phyloP scores from a whole-genome alignment of 2,113 vertebrate species.

The Neolamprologus sp. region DNA sequence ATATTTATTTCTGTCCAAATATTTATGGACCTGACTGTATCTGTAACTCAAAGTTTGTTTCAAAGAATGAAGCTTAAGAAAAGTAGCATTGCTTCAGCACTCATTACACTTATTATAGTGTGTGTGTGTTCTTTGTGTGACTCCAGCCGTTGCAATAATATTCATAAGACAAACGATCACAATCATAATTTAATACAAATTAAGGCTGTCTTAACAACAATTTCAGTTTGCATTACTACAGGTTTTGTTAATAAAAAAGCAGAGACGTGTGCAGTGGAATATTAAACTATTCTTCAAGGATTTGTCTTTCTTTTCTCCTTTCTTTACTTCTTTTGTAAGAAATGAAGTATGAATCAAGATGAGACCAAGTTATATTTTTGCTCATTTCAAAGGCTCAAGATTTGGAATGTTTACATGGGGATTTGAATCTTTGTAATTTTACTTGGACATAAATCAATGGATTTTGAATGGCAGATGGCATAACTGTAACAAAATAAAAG shows the following conservation, averaged over 20 bases:
- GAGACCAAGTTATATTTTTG: not conserved
- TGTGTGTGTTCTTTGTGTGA: not conserved
- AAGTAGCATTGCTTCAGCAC: not conserved
- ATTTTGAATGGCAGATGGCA: not conserved
- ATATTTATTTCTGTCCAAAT: not conserved
- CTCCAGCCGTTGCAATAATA: not conserved
- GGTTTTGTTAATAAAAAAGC: not conserved
- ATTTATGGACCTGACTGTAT: not conserved
- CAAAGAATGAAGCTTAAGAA: not conserved
- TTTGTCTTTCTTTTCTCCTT: not conserved
- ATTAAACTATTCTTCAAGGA: not conserved
- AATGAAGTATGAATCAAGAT: not conserved
- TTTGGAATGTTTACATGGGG: not conserved
- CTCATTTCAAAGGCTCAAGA: not conserved
- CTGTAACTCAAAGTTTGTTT: not conserved
- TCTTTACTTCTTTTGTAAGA: not conserved
- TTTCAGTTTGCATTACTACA: not conserved
- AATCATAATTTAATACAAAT: not conserved
- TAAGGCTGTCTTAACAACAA: not conserved
- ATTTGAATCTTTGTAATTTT: not conserved
- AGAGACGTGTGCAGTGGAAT: not conserved
- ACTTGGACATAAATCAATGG: not conserved
- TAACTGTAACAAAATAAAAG: not conserved
- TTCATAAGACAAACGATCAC: not conserved
- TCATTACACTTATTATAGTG: not conserved